Conservation (phyloP, 2,888 invertebrate genomes). For the Andrena minutula region DNA sequence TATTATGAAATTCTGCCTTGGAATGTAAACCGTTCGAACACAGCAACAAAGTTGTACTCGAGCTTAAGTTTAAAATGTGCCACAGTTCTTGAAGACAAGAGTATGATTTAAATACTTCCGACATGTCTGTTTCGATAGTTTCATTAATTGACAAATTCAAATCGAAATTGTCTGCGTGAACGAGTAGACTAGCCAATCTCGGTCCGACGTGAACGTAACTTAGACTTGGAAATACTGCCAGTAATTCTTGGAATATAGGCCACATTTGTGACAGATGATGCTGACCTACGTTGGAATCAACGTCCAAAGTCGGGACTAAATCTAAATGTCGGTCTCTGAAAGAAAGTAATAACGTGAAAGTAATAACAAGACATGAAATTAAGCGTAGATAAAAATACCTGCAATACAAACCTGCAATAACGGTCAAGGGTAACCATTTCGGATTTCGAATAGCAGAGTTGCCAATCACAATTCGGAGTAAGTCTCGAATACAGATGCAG, state of each 20-base stretch:
- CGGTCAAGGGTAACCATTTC: conserved; percentile 87
- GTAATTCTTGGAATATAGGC: conserved; percentile 86
- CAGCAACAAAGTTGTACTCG: conserved; percentile 84
- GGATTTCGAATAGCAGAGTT: conserved; percentile 85
- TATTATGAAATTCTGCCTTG: conserved; percentile 82
- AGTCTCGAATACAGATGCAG: conserved; percentile 85
- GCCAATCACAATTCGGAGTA: conserved; percentile 84
- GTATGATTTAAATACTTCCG: conserved; percentile 82
- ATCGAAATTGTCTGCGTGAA: conserved; percentile 84
- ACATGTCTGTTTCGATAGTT: conserved; percentile 84
- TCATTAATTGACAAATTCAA: conserved; percentile 81
- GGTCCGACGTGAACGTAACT: conserved; percentile 87
- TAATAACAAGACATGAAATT: conserved; percentile 13
- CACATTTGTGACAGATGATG: conserved; percentile 86
- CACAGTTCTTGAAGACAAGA: conserved; percentile 84
- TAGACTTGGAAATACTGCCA: conserved; percentile 86
- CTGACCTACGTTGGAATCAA: conserved; percentile 85
- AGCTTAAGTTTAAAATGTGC: conserved; percentile 84
- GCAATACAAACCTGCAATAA: conserved; percentile 84
- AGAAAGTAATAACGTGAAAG: conserved; percentile 37
- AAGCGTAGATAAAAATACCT: conserved; percentile 9
- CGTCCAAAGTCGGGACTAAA: conserved; percentile 87
- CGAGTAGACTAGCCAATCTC: conserved; percentile 86
- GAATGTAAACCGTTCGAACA: conserved; percentile 85
- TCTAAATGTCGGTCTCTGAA: conserved; percentile 85